Evolutionary conservation across 2,113 vertebrate genomes (phyloP).

Genomic region (Phycodurus eques): DNA sequence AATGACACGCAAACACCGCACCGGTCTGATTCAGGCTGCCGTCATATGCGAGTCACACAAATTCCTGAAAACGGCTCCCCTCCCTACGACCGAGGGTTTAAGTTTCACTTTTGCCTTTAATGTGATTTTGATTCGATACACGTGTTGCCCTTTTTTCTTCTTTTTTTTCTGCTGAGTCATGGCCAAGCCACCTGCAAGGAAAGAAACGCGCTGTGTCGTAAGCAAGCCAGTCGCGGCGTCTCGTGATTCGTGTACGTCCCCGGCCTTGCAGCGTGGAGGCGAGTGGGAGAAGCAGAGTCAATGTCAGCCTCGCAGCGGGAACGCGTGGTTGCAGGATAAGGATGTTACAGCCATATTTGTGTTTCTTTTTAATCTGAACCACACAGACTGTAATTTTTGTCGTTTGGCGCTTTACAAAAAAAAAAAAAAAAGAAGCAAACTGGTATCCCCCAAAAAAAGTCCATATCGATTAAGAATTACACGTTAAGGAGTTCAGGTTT

Average conservation of each 20-base stretch:
- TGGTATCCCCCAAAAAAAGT: too few relatives aligned
- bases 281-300: background rate
- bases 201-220: background rate
- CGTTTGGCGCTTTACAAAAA: background rate
- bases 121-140: slow-evolving; percentile 50
- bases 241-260: background rate
- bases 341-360: background rate
- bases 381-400: background rate
- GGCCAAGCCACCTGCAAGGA: background rate
- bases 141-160: slow-evolving; percentile 25
- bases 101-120: slow-evolving; percentile 45
- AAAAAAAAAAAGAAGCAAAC: background rate
- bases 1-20: slow-evolving; percentile 32
- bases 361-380: background rate
- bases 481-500: too few relatives aligned
- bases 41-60: background rate
- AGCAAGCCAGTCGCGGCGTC: background rate
- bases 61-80: background rate
- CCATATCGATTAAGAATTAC: background rate
- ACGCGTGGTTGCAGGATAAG: background rate
- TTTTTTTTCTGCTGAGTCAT: background rate
- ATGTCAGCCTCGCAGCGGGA: background rate
- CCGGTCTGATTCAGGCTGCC: slow-evolving; percentile 29
- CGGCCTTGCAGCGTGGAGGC: background rate
- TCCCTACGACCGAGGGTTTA: background rate